These are phyloP conservation scores for Platygyra sinensis DNA, from an alignment of 64 coral and sea anemone species.

Conservation along the genomic window DNA sequence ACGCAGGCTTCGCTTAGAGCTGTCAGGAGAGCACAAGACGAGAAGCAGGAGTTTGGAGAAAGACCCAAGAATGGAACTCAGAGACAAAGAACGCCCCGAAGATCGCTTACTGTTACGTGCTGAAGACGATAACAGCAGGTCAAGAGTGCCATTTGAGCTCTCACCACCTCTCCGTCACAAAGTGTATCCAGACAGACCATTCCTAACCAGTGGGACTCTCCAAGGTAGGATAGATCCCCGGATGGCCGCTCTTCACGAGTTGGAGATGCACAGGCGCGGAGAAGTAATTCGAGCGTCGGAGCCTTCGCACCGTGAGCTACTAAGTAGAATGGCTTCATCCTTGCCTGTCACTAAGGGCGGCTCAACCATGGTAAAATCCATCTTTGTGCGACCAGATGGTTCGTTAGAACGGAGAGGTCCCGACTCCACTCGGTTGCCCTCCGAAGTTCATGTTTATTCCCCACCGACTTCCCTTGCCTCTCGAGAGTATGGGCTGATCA, in stretches of 20 bases:
- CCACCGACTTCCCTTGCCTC: slow-evolving; percentile 43
- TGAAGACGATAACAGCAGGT: slow-evolving; percentile 41
- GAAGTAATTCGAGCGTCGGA: slow-evolving; percentile 67
- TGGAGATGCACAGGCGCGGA: slow-evolving; percentile 74
- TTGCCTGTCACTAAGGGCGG: slow-evolving; percentile 38
- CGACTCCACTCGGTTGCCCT: slow-evolving; percentile 23
- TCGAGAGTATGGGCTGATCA: slow-evolving; percentile 44
- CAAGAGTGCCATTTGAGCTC: slow-evolving; percentile 43
- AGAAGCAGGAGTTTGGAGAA: slow-evolving; percentile 56
- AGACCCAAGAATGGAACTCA: slow-evolving; percentile 59
- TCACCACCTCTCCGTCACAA: slow-evolving; percentile 78
- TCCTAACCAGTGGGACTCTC: background rate
- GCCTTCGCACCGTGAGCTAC: slow-evolving; percentile 77
- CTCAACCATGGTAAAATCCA: slow-evolving; percentile 23
- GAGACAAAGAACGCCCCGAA: slow-evolving; percentile 66
- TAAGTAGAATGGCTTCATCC: slow-evolving; percentile 85
- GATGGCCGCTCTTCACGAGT: slow-evolving; percentile 63
- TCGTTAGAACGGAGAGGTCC: slow-evolving; percentile 58
- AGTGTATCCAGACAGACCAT: slow-evolving; percentile 53
- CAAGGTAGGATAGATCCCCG: slow-evolving; percentile 63
- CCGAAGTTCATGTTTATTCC: slow-evolving; percentile 46
- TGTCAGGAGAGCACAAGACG: slow-evolving; percentile 51
- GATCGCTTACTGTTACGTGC: slow-evolving; percentile 28
- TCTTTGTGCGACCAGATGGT: slow-evolving; percentile 70
- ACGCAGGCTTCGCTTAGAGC: slow-evolving; percentile 52